Conservation (phyloP, 2,113 vertebrate species). For the Chlamydotis undulata region DNA sequence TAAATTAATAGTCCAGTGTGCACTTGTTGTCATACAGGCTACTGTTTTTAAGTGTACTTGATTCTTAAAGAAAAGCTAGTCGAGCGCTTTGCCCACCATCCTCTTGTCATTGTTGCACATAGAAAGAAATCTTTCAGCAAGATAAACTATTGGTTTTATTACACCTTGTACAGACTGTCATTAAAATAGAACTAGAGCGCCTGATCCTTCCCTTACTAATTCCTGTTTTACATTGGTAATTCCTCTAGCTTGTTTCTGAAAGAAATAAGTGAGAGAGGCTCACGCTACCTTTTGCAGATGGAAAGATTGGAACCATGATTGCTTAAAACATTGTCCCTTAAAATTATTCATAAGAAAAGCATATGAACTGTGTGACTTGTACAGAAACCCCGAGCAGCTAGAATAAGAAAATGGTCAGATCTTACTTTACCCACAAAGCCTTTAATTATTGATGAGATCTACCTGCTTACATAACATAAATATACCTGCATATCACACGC, state of each 20-base stretch:
- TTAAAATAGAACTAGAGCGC: not conserved
- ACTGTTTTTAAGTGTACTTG: conserved; percentile 28
- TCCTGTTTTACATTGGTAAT: not conserved
- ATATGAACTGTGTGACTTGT: not conserved
- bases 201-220: not conserved
- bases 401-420: not conserved
- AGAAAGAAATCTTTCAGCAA: conserved; percentile 17
- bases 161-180: not conserved
- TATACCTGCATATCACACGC: not conserved
- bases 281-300: not conserved
- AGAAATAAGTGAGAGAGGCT: not conserved
- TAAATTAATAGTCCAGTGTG: not conserved
- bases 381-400: not conserved
- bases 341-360: not conserved
- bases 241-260: not conserved
- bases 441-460: conserved; percentile 43
- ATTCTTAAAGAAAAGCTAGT: conserved; percentile 25
- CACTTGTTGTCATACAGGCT: not conserved
- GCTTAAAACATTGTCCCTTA: not conserved
- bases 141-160: conserved; percentile 39
- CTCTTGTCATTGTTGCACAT: conserved; percentile 15
- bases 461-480: conserved; percentile 23
- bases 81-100: conserved; percentile 4
- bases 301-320: not conserved
- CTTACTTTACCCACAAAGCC: not conserved